Conservation (phyloP, 2,888 invertebrate genomes). For the Mesodorylaimus sp. region DNA sequence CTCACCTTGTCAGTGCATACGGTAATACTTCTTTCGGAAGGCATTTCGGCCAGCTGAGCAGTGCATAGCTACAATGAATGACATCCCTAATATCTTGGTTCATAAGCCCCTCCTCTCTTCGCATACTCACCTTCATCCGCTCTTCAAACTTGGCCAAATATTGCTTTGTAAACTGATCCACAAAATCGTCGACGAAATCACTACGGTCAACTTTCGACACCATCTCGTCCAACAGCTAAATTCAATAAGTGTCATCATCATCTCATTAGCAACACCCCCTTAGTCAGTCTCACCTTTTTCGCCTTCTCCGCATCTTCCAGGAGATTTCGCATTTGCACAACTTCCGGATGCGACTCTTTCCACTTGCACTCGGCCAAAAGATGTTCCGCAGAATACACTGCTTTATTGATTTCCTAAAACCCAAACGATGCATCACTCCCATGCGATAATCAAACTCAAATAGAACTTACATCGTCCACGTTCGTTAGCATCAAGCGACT, state of each 20-base stretch:
- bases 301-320: background rate
- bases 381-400: background rate
- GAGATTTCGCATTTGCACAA: background rate
- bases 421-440: background rate
- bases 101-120: too few relatives aligned
- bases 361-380: background rate
- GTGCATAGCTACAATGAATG: too few relatives aligned
- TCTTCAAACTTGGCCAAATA: too few relatives aligned
- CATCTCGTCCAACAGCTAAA: background rate
- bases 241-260: background rate
- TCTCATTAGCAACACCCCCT: background rate
- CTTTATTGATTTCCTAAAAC: background rate
- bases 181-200: background rate
- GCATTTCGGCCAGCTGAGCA: too few relatives aligned
- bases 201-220: background rate
- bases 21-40: too few relatives aligned
- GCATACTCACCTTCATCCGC: too few relatives aligned
- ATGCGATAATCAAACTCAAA: background rate
- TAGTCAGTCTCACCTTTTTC: background rate
- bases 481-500: background rate
- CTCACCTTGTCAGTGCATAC: too few relatives aligned
- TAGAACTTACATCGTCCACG: constrained; percentile 3
- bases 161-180: background rate
- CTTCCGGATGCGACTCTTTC: background rate
- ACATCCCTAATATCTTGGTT: too few relatives aligned